A percentile compares a stretch with the other conserved stretches of the same genome.
Evolutionary conservation across 1,140 invertebrate genomes (phyloP).

Genomic region (Holotrichia oblita): DNA sequence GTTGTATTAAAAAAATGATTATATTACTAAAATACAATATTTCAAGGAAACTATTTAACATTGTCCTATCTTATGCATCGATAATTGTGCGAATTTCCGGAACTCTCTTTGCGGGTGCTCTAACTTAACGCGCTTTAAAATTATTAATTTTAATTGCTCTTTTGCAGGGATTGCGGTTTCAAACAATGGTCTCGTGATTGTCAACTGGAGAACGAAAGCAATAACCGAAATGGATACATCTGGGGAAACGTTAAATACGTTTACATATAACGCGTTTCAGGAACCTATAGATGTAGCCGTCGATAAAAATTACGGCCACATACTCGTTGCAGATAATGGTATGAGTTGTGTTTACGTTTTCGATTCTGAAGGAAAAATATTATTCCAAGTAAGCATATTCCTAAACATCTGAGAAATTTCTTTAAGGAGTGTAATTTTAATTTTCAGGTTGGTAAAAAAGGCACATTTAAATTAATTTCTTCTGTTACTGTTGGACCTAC

Average conservation of each 20-base stretch:
- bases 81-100: too few relatives aligned
- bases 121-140: neutral
- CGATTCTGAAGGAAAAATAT: slow-evolving; percentile 77
- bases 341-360: slow-evolving; percentile 85
- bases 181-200: slow-evolving; percentile 77
- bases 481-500: slow-evolving; percentile 74
- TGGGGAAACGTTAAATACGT: slow-evolving; percentile 68
- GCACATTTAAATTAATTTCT: slow-evolving; percentile 74
- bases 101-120: too few relatives aligned
- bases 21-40: too few relatives aligned
- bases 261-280: slow-evolving; percentile 71
- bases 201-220: slow-evolving; percentile 87
- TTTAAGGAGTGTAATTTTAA: slow-evolving; percentile 40
- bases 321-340: slow-evolving; percentile 89
- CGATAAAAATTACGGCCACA: slow-evolving; percentile 77
- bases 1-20: too few relatives aligned
- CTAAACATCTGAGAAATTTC: neutral
- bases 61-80: neutral
- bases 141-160: neutral
- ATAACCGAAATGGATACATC: slow-evolving; percentile 77
- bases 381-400: slow-evolving; percentile 67
- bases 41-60: neutral
- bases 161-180: slow-evolving; percentile 67
- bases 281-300: slow-evolving; percentile 87
- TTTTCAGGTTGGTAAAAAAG: slow-evolving; percentile 75